Evolutionary conservation across 2,797 vertebrate genomes (phyloP).

Genomic region (Sciaenops ocellatus): DNA sequence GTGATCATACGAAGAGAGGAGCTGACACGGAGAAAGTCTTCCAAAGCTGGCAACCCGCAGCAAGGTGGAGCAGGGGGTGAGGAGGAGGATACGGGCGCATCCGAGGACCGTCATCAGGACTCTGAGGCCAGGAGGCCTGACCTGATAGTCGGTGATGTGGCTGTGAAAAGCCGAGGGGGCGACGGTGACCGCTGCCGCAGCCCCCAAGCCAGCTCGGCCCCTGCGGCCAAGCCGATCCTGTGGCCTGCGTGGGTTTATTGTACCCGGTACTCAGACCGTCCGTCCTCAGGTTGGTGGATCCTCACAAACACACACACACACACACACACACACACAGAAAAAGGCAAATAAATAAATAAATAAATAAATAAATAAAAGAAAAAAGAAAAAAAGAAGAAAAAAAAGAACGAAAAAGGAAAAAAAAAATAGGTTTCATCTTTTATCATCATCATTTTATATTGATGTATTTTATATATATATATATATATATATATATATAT

Average conservation of each 20-base stretch:
- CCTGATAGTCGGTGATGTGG: conserved; percentile 72
- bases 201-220: conserved; percentile 85
- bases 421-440: too few relatives aligned
- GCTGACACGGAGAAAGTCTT: conserved; percentile 39
- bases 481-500: too few relatives aligned
- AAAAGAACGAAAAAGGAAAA: too few relatives aligned
- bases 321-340: too few relatives aligned
- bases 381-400: too few relatives aligned
- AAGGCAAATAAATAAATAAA: background rate
- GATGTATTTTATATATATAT: too few relatives aligned
- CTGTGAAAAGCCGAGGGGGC: conserved; percentile 72
- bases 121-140: conserved; percentile 78
- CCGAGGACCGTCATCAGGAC: conserved; percentile 69
- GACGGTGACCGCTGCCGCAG: conserved; percentile 85
- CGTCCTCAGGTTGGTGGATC: conserved; percentile 92
- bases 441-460: too few relatives aligned
- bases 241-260: conserved; percentile 99
- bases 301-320: too few relatives aligned
- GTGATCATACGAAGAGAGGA: conserved; percentile 66
- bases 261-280: conserved; percentile 96
- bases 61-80: conserved; percentile 48
- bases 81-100: conserved; percentile 80
- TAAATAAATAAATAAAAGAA: background rate
- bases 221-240: conserved; percentile 88
- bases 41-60: conserved; percentile 62